Evolutionary conservation across 2,888 invertebrate species (phyloP).

Genomic region (Phengaris arion): DNA sequence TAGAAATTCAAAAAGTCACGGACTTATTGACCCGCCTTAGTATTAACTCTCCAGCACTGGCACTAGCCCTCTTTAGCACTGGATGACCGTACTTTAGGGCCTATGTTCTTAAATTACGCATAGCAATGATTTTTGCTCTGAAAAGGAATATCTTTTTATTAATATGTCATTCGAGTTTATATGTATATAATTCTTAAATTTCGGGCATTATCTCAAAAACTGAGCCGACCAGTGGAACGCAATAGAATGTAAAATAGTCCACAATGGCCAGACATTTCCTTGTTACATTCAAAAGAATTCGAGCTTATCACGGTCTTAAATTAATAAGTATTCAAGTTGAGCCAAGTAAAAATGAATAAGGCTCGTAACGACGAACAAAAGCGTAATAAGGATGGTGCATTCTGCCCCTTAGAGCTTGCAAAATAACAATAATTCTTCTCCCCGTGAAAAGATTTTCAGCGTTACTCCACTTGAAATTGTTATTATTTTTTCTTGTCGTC

Average conservation of each 20-base stretch:
- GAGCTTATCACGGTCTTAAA: conserved; percentile 78
- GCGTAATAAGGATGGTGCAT: conserved; percentile 78
- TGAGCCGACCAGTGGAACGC: conserved; percentile 39
- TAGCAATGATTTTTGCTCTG: background rate
- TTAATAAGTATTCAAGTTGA: conserved; percentile 80
- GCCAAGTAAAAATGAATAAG: conserved; percentile 80
- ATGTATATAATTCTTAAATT: conserved; percentile 17
- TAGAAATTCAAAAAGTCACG: no score
- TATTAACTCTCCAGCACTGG: no score
- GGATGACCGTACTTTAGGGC: no score
- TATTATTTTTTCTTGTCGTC: conserved; percentile 76
- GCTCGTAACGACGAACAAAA: conserved; percentile 78
- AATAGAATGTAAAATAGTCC: conserved; percentile 73
- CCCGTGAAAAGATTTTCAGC: conserved; percentile 79
- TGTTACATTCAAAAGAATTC: conserved; percentile 75
- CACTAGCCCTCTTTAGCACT: no score
- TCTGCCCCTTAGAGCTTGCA: conserved; percentile 78
- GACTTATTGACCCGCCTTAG: no score
- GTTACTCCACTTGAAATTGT: conserved; percentile 80
- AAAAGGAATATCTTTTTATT: background rate
- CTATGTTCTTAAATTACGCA: no score
- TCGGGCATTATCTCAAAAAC: conserved; percentile 11
- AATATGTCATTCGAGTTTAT: conserved; percentile 22
- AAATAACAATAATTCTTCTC: conserved; percentile 79
- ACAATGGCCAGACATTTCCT: conserved; percentile 74